Evolutionary conservation across 2,797 vertebrate species (phyloP), one percentile per base, ranked within the genome.

Genomic region (Xenops minutus): DNA sequence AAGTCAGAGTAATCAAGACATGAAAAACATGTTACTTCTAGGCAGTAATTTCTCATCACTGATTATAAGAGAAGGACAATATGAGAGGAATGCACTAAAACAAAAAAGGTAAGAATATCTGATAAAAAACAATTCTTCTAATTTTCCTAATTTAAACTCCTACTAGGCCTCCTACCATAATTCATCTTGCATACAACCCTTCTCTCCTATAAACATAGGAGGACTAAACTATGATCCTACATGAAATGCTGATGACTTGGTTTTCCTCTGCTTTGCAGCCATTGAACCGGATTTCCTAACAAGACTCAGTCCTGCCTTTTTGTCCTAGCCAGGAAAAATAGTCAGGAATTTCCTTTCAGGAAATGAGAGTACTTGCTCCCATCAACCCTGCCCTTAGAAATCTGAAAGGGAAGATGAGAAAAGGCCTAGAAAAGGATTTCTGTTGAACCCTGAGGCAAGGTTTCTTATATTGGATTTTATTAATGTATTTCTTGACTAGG

Each of bases 301-400:
- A 52, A 73, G 73, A 77, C 37, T 72, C 44, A 73, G 30, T 89
- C 74, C 41, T 78, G 68, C 22, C 29, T 66, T 59, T 81, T 67
- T 21, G 24, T 82, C 51, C 69, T 14, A 11, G 26, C 74, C 68
- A 69, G 73, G 62, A 93, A 52, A 59, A 79, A 63, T 0, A 55
- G 59, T 29, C 29, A 64, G 74, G 92, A 92, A 90, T 89, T 96
- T 96, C 93, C 96, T 79, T n/a, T 76, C 77, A 88, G 95, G 93
- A 96, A 93, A 89, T 68, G 36, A 73, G 71, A 85, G 18, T 34
- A 24, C 69, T 94, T 85, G 58, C 49, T 95, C 61, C 58, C 43
- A 49, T 72, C 82, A 88, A 34, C 46, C 41, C 23, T 64, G 69
- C 48, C 32, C 8, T 41, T 7, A 61, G 75, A 64, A 79, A 91